Base-by-base conservation (phyloP, 2,888 invertebrate species). In the Caenorhabditis macrosperma region DNA sequence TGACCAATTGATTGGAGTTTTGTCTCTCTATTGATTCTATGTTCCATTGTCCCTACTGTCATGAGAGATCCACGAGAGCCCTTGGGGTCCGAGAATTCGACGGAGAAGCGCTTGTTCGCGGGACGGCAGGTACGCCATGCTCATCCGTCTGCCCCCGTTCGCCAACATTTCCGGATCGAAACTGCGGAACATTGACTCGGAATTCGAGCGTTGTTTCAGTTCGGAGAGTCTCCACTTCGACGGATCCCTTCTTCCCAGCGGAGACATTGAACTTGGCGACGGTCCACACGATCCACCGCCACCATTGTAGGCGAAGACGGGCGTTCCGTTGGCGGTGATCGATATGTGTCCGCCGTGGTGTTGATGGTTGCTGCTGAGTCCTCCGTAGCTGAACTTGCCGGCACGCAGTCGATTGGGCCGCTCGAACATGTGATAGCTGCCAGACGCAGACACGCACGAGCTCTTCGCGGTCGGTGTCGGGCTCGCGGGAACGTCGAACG, bases 41-140 rank as follows among this genome's bases (percentile, higher is more conserved):
- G 38, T 54, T 50, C 38, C 38, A 24, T 6, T 12, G 4, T 46
- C 46, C 69, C 33, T 72, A 71, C 80, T 61, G 59, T 81, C 77
- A 59, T 50, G 38, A 30, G 74, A 78, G 30, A 88, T 82, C 87
- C 87, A 88, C 35, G 78, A 78, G 15, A 88, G 69, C 44, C 86
- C 88, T 38, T 83, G 81, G 9, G 88, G 88, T 28, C 88, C 88
- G 7, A 88, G 78, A 71, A 88, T 88, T 48, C 83, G 82, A 52
- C 87, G 63, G 9, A 88, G 64, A 17, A 88, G 66, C 2, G 88
- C 88, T 60, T 87, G 85, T 66, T 88, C 86, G 41, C 84, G 81
- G 17, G 82, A 81, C 20, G 87, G 86, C 24, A 85, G 22, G 30
- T 82, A 82, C 2, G 85, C 85, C 85, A 85, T 85, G 30, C 77